Evolutionary conservation across 2,888 invertebrate genomes (phyloP), one percentile per base, ranked within the genome.

Genomic region (Thecocarcelia acutangulata): DNA sequence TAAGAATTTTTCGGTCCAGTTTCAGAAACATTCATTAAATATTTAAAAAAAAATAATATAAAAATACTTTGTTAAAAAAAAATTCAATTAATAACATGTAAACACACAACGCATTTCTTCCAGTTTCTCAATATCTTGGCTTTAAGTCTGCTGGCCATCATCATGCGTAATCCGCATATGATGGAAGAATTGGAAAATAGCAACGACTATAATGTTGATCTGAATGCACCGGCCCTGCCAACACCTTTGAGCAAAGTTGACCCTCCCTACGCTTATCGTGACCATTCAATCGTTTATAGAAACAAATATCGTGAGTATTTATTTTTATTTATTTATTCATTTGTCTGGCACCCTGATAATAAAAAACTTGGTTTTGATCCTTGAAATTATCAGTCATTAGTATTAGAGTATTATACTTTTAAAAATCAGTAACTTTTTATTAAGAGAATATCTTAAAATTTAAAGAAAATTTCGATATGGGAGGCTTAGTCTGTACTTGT

Each of bases 391-490:
- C n/a, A n/a, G n/a, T n/a, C n/a, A n/a, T n/a, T n/a, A n/a, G n/a
- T n/a, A n/a, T n/a, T n/a, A n/a, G n/a, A n/a, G n/a, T n/a, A 33
- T 44, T 28, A 0, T 59, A 15, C 21, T 28, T 15, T 50, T 13
- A 24, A 15, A 17, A 21, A n/a, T 44, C 9, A 15, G 11, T 2
- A 33, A 4, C 15, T 13, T 50, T 28, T 48, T 1, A 37, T n/a
- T 17, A 24, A 33, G 1, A 33, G 33, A 8, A 33, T 5, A 1
- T 5, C 33, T 44, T 44, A 15, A 1, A n/a, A 2, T 40, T 90
- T 91, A 33, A 91, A 96, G 96, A 95, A 91, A 96, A 96, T 90
- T 93, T 95, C 88, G 96, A 96, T 91, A 94, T 95, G 92, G 94
- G 95, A 83, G 94, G 96, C 72, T 92, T 96, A 87, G 94, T 96